Base-by-base conservation (phyloP, 2,797 vertebrate genomes). In the Acanthurus tractus region DNA sequence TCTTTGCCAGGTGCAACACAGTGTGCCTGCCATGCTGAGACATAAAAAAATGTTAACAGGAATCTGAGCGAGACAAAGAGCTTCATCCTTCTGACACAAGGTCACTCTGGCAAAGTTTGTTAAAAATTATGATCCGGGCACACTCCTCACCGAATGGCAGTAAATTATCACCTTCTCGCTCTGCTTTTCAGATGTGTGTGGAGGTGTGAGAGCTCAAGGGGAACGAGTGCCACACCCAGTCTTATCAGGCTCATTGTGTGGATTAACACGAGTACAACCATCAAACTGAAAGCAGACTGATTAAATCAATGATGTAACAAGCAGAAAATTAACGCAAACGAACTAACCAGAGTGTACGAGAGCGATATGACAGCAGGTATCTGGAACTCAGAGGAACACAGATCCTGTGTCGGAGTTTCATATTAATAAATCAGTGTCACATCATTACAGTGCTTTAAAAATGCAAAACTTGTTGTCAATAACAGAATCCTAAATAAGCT, bases 191-290 rank as follows among this genome's bases (percentile, higher is more conserved):
- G n/a, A 23, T 64, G 54, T 75, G 71, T 61, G 52, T 53, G 75
- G 69, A 83, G 67, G 58, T 54, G 80, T 63, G 45, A 22, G 22
- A 69, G 53, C 63, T 67, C 68, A 10, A n/a, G 63, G 64, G 74
- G 42, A 67, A 29, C 25, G 25, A 71, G 62, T 62, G 58, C 71
- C 72, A 77, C 79, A 42, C 72, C 75, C 68, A 23, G 66, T 53
- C 7, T 75, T 69, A 63, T 66, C 46, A 46, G 48, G 67, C 22
- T 53, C 6, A 56, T 49, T 63, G 49, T 56, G 70, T 57, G 45
- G 55, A 71, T 65, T 76, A 71, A 48, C 64, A 45, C 40, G 6
- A 17, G 40, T 42, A 54, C 63, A 63, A 49, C 42, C 53, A 34
- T 15, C 10, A 4, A 48, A 58, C 42, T 44, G 0, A 65, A 14